Evolutionary conservation across 2,888 invertebrate genomes (phyloP), one percentile per base, ranked within the genome.

Genomic region (Rhagonycha lutea): DNA sequence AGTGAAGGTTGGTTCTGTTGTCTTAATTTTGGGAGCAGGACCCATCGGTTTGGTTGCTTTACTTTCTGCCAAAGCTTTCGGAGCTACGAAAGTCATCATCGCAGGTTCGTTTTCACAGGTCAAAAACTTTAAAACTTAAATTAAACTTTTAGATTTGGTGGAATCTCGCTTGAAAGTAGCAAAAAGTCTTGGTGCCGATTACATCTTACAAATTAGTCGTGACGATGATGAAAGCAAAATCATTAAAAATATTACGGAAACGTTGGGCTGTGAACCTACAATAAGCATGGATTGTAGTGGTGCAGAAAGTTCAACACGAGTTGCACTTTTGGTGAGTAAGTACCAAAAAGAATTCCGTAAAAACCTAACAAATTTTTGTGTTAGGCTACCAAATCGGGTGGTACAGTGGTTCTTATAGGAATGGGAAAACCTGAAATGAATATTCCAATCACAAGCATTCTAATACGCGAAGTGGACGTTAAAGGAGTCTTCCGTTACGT

Each of bases 401-500:
- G 99, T 61, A 91, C 91, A 72, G 92, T 94, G 5, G 94, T 97
- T 69, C 88, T 98, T 79, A 96, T 98, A 24, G 99, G 98, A 10
- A 92, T 96, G 91, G 97, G 98, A 60, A 91, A 93, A 73, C 86
- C 92, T 0, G 94, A 96, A 87, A 90, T 95, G 71, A 94, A 92
- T 79, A 85, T 98, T 77, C 98, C 98, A 1, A 89, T 98, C 62
- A 92, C 95, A 0, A 92, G 93, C 83, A 95, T 97, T 3, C 90
- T 95, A 28, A 89, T 92, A 0, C 89, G 96, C 72, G 98, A 98
- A 89, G 94, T 99, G 10, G 98, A 98, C 88, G 95, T 99, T 80
- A 91, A 94, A 78, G 98, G 98, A 79, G 93, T 97, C 75, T 98
- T 98, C 89, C 91, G 98, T 88, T 98, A 98, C 86, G 95, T 92